These are phyloP conservation scores for Corvus hawaiiensis DNA, from an alignment of 2,113 vertebrate species.

Conservation along the genomic window DNA sequence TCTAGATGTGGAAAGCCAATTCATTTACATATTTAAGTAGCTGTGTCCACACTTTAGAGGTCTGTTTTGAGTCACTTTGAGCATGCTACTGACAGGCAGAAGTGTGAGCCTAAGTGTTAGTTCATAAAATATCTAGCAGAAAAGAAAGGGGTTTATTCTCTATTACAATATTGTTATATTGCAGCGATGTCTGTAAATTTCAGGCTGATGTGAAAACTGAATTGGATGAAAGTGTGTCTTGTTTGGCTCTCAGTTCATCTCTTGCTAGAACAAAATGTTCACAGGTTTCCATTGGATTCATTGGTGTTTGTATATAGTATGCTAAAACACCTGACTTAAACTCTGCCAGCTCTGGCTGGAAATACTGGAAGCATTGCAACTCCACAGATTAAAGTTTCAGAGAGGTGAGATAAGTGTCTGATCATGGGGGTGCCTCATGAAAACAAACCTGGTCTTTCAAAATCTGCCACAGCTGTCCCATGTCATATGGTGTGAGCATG, in stretches of 20 bases:
- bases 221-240: neutral
- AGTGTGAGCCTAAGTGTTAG: neutral
- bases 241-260: neutral
- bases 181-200: neutral
- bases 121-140: neutral
- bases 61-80: neutral
- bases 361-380: neutral
- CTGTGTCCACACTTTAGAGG: neutral
- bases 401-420: neutral
- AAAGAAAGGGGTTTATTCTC: neutral
- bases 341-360: neutral
- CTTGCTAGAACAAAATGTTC: neutral
- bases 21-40: neutral
- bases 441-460: neutral
- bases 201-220: neutral
- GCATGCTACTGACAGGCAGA: neutral
- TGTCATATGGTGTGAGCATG: fast-evolving
- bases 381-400: neutral
- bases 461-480: neutral
- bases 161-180: neutral
- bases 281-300: neutral
- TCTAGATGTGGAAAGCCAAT: neutral
- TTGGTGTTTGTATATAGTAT: neutral
- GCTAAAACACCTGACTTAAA: neutral
- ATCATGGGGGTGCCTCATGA: neutral